Evolutionary conservation across 2,888 invertebrate genomes (phyloP).

Genomic region (Melanotus villosus): DNA sequence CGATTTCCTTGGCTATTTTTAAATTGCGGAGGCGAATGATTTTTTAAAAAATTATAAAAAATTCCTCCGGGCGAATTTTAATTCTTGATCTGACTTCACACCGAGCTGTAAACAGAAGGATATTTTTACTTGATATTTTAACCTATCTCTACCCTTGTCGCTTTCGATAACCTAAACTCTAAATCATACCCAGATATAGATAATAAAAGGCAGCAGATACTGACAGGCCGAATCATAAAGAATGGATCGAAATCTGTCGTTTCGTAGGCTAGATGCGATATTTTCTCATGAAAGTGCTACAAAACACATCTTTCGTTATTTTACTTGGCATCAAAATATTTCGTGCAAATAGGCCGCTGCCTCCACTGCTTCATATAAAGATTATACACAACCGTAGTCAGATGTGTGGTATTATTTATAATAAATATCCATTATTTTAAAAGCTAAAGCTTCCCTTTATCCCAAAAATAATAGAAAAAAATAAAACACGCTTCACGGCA

Average conservation of each 20-base stretch:
- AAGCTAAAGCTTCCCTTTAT: conserved; percentile 17
- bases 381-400: conserved; percentile 2
- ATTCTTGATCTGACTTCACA: background rate
- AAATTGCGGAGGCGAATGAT: background rate
- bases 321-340: conserved; percentile 1
- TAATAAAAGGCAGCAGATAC: conserved; percentile 17
- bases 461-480: background rate
- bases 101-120: background rate
- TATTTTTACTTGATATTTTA: background rate
- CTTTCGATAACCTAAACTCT: conserved; percentile 1
- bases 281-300: background rate
- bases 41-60: background rate
- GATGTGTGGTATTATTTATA: conserved; percentile 15
- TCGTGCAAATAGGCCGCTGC: background rate
- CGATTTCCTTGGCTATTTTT: background rate
- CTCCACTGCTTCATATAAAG: background rate
- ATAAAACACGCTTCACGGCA: conserved; percentile 14
- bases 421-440: conserved; percentile 25
- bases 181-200: conserved; percentile 20
- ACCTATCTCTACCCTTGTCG: conserved; percentile 13
- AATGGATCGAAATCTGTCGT: conserved; percentile 13
- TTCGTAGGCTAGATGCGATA: background rate
- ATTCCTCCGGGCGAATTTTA: background rate
- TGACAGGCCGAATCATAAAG: conserved; percentile 12
- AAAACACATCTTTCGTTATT: conserved; percentile 14